Evolutionary conservation across 64 coral and sea anemone genomes (phyloP), one percentile per base, ranked within the genome.

Genomic region (Acropora yongei): DNA sequence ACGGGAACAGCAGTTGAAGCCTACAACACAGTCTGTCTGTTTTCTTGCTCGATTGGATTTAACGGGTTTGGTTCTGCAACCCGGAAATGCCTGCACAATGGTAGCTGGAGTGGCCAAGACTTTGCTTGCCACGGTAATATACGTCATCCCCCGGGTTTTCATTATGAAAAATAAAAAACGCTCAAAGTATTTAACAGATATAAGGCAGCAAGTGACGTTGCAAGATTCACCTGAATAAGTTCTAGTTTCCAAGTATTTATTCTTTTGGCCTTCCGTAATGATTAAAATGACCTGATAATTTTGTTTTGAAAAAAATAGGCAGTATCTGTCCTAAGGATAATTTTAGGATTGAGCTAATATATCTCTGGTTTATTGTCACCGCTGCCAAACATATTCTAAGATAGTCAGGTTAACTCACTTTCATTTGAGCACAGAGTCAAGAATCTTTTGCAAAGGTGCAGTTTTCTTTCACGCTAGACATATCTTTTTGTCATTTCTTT

Each of bases 21-120:
- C 12, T 80, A 90, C 76, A 79, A 79, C 58, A 90, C 44, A 39
- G 18, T 90, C 10, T 90, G 88, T 57, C 76, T 47, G 6, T 90
- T 90, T 90, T 90, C 77, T 41, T 90, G 88, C 78, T 66, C 46
- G 5, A 7, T 45, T 47, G 88, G 88, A 39, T 90, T 72, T 80
- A 47, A 44, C 19, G 60, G 20, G 42, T 2, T 55, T 9, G 77
- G 88, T 47, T 90, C 88, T 71, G 17, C 88, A 42, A 20, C 46
- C 5, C 79, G 61, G 30, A 90, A 16, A 49, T 90, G 88, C 41
- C 68, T 80, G 11, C 41, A 90, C 30, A 90, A 72, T 48, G 88
- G 77, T 65, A 90, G 20, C 58, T 90, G 87, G 87, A 89, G 87
- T 79, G 87, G 87, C 2, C 72, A 89, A 48, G 42, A 89, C 7